Base-by-base conservation (phyloP, 1,140 invertebrate species). In the Cydia amplana region DNA sequence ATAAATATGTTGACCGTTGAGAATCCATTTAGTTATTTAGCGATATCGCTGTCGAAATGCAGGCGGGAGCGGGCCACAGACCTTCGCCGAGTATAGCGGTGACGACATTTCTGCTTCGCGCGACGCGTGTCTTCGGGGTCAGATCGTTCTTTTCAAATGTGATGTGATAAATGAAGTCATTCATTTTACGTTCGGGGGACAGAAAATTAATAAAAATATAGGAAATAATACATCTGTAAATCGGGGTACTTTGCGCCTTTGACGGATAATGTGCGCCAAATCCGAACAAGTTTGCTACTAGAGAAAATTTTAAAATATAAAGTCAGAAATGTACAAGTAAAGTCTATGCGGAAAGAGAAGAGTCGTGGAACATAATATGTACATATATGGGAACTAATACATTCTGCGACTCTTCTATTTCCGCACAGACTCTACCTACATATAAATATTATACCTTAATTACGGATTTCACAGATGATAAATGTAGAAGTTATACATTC, bases 51-150 rank as follows among this genome's bases (percentile, higher is more conserved):
- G 65, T 78, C 74, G 80, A 79, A 76, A 76, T 75, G 78, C 86
- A 74, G 74, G 77, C 84, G 46, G 72, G 36, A 72, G 81, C 85
- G 84, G 83, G 78, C 81, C 83, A 85, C 83, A 87, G 88, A 87
- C 87, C 87, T 90, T 90, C 87, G 83, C 77, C 83, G 82, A 81
- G 87, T 87, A 90, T 91, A 90, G 87, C 86, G 88, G 83, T 91
- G 90, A 91, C 88, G 85, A 80, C 86, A 90, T 90, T 70, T 70
- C 65, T 70, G 65, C 65, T 70, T 70, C 32, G 32, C 32, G 28
- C 65, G 65, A 36, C 65, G 65, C n/a, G 28, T 40, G 64, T 67
- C 64, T 67, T 67, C 64, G 65, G 65, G 64, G 65, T 70, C 65
- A 70, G 65, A 70, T 70, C 63, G 28, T 67, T 67, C 28, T 36